Evolutionary conservation across 2,113 vertebrate species (phyloP).

Genomic region (Prunella fulvescens): DNA sequence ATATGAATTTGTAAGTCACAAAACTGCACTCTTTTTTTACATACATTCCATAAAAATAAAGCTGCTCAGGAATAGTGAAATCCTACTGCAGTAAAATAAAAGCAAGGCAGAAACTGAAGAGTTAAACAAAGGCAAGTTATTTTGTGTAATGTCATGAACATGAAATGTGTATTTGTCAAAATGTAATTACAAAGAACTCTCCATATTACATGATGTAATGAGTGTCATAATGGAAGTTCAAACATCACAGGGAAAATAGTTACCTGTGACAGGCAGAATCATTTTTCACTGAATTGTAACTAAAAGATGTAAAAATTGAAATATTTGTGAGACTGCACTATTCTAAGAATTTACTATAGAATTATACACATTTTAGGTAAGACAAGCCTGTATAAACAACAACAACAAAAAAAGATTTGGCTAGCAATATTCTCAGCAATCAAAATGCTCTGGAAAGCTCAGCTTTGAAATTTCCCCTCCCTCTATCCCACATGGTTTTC

Average conservation of each 20-base stretch:
- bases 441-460: background rate
- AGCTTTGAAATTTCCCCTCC: background rate
- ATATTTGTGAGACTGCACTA: background rate
- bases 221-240: background rate
- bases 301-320: background rate
- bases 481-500: background rate
- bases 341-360: background rate
- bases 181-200: background rate
- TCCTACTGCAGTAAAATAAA: background rate
- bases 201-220: background rate
- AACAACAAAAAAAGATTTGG: background rate
- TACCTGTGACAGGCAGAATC: background rate
- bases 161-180: slow-evolving; percentile 1
- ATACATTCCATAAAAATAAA: background rate
- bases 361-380: background rate
- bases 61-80: background rate
- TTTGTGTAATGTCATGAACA: background rate
- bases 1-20: background rate
- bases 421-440: background rate
- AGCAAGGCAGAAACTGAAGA: background rate
- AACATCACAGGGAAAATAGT: background rate
- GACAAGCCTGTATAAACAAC: background rate
- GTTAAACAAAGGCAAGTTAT: background rate
- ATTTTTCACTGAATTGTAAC: background rate
- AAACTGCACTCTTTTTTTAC: background rate